Percentiles rank a stretch among this genome's conserved stretches.
These are phyloP conservation scores for Apotomis betuletana DNA, from an alignment of 2,888 invertebrate species.

Conservation along the genomic window DNA sequence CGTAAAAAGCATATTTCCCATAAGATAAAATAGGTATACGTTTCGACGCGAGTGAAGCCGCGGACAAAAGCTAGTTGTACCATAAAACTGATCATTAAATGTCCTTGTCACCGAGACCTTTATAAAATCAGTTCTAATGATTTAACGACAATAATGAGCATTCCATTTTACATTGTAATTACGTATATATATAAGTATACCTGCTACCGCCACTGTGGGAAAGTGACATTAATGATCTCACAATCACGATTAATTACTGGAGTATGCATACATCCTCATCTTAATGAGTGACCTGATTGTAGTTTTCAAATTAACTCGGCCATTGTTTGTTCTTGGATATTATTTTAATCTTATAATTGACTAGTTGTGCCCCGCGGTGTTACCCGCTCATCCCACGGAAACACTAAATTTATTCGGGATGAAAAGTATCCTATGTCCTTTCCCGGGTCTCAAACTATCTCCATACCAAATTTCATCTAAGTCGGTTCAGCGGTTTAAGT, in stretches of 20 bases:
- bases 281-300: conserved; percentile 3
- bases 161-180: conserved; percentile 14
- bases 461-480: too few relatives aligned
- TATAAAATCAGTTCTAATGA: not conserved
- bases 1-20: too few relatives aligned
- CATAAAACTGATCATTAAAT: not conserved
- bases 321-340: conserved; percentile 13
- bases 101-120: conserved; percentile 13
- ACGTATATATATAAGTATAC: conserved; percentile 13
- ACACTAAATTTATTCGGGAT: too few relatives aligned
- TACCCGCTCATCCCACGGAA: too few relatives aligned
- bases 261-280: conserved; percentile 23
- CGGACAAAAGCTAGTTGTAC: too few relatives aligned
- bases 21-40: too few relatives aligned
- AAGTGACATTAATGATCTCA: conserved; percentile 18
- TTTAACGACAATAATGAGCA: not conserved
- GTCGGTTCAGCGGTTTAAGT: too few relatives aligned
- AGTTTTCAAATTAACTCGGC: not conserved
- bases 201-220: conserved; percentile 16
- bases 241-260: conserved; percentile 25
- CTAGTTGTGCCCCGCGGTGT: too few relatives aligned
- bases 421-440: too few relatives aligned
- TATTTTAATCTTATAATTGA: not conserved
- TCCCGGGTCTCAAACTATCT: too few relatives aligned
- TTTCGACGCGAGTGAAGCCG: too few relatives aligned